Evolutionary conservation across 2,113 vertebrate species (phyloP).

Genomic region (Protobothrops mucrosquamatus): DNA sequence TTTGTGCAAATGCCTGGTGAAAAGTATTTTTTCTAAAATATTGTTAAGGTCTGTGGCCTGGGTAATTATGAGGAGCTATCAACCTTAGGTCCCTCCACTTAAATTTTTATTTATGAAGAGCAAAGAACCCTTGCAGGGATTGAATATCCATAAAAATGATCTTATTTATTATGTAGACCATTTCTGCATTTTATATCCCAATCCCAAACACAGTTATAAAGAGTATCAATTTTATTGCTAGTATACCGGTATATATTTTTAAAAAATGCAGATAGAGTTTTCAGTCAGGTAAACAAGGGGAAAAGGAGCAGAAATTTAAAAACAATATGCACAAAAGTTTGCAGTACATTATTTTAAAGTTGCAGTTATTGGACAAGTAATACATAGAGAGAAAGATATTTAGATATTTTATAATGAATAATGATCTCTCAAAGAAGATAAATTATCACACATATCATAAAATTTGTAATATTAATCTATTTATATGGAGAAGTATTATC

Average conservation of each 20-base stretch:
- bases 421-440: neutral
- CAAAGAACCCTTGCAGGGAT: slow-evolving; percentile 20
- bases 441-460: neutral
- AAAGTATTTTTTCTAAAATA: neutral
- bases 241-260: neutral
- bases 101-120: slow-evolving; percentile 14
- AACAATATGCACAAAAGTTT: neutral
- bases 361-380: neutral
- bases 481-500: neutral
- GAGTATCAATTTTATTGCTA: slow-evolving; percentile 21
- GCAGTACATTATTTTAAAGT: neutral
- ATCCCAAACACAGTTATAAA: slow-evolving; percentile 27
- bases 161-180: slow-evolving; percentile 21
- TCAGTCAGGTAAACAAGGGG: slow-evolving; percentile 19
- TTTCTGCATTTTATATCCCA: slow-evolving; percentile 13
- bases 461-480: neutral
- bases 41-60: neutral
- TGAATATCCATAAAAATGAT: slow-evolving; percentile 39
- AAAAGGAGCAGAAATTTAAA: slow-evolving; percentile 17
- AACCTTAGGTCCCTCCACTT: neutral
- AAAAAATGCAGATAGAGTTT: neutral
- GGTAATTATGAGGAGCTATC: neutral
- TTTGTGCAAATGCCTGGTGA: neutral
- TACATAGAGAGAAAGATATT: neutral
- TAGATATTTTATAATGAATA: neutral